Conservation (phyloP, 1,140 invertebrate genomes). For the Heliothis subflexa region DNA sequence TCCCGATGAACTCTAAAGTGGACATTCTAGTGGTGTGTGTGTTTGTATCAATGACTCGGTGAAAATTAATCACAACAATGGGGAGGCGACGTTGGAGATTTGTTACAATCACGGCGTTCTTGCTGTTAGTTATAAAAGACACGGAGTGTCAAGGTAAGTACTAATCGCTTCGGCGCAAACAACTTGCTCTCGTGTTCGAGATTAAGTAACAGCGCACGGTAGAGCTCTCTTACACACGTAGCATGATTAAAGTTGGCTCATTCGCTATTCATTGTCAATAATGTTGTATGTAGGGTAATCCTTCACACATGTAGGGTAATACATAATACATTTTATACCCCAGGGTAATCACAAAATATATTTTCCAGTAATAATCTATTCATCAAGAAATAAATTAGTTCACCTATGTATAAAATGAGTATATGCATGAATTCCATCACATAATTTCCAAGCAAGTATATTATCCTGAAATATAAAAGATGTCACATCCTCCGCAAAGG, state of each 20-base stretch:
- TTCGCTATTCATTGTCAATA: conserved; percentile 16
- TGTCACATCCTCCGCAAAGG: not conserved
- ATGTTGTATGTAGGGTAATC: conserved; percentile 21
- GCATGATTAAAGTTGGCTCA: conserved; percentile 21
- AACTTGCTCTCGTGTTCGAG: not conserved
- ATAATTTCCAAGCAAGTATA: too few species aligned
- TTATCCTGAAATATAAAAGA: not conserved
- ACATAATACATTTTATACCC: not conserved
- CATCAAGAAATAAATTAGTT: conserved; percentile 2
- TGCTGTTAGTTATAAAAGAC: conserved; percentile 77
- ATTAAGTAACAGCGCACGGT: conserved; percentile 5
- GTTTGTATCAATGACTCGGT: conserved; percentile 76
- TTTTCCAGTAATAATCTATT: conserved; percentile 3
- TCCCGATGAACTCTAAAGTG: conserved; percentile 50
- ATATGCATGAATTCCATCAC: too few species aligned
- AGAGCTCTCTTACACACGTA: not conserved
- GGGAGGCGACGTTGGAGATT: conserved; percentile 79
- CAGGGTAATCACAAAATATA: not conserved
- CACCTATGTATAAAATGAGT: too few species aligned
- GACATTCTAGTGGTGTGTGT: conserved; percentile 47
- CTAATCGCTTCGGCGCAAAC: not conserved
- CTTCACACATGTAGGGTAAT: not conserved
- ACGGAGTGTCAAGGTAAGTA: conserved; percentile 79
- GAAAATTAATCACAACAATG: conserved; percentile 75
- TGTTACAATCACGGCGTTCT: conserved; percentile 74